Conservation (phyloP, 1,140 invertebrate species). For the Tetragonula clypearis region DNA sequence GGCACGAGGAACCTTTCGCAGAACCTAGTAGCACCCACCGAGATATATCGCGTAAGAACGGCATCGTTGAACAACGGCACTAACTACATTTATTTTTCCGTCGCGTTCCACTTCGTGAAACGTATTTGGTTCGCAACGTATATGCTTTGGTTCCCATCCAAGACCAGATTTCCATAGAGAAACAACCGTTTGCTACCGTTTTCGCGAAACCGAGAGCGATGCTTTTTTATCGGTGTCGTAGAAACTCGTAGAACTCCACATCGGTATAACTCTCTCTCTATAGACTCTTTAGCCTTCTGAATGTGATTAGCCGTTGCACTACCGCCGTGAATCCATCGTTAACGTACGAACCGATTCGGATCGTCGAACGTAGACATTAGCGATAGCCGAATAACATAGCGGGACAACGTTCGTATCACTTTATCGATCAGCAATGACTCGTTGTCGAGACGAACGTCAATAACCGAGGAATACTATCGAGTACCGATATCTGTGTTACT, state of each 20-base stretch:
- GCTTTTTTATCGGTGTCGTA: not conserved
- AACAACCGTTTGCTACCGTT: not conserved
- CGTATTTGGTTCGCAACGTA: too few relatives aligned
- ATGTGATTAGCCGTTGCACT: constrained; percentile 13
- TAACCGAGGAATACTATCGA: not conserved
- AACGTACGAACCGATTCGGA: not conserved
- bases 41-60: constrained; percentile 2
- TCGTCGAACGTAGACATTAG: not conserved
- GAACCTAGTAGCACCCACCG: not conserved
- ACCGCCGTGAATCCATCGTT: not conserved
- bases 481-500: not conserved
- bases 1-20: not conserved
- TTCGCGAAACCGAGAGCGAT: not conserved
- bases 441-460: not conserved
- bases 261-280: not conserved
- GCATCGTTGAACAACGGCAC: constrained; percentile 17
- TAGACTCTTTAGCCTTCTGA: not conserved
- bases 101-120: not conserved
- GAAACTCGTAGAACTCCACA: not conserved
- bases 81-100: constrained; percentile 25
- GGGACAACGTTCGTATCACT: not conserved
- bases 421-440: not conserved
- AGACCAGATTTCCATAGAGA: constrained; percentile 14
- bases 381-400: not conserved
- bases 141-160: constrained; percentile 2